A percentile compares a stretch with the other conserved stretches of the same genome.
These are phyloP conservation scores for Albula glossodonta DNA, from an alignment of 2,113 vertebrate genomes.

Conservation along the genomic window DNA sequence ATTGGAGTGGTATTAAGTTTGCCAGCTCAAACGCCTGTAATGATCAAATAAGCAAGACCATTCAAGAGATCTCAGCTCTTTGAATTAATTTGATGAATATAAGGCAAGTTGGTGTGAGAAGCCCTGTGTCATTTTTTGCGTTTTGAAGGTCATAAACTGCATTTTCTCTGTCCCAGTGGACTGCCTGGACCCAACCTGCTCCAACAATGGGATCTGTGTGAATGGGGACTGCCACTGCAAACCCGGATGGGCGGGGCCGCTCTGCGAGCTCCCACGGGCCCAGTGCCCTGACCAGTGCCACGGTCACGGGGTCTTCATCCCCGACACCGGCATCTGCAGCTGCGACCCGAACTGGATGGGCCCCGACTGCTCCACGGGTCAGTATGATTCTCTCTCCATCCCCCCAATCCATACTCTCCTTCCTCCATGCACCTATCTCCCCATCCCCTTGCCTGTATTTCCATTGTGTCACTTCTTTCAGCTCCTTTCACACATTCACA, in stretches of 20 bases:
- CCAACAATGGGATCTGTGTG: conserved; percentile 82
- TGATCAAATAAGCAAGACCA: too few species aligned
- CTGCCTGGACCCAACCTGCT: conserved; percentile 83
- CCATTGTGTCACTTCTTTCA: neutral
- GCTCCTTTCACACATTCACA: neutral
- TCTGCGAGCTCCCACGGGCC: conserved; percentile 78
- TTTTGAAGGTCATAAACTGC: too few species aligned
- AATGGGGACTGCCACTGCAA: conserved; percentile 84
- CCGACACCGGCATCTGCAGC: conserved; percentile 82
- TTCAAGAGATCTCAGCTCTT: too few species aligned
- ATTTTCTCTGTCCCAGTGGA: conserved; percentile 67
- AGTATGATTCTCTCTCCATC: conserved; percentile 36
- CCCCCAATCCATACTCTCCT: neutral
- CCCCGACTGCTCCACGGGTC: conserved; percentile 87
- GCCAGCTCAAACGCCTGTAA: too few species aligned
- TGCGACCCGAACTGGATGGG: conserved; percentile 90
- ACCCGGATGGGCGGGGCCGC: conserved; percentile 80
- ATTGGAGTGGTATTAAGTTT: conserved; percentile 27
- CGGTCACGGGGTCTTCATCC: conserved; percentile 79
- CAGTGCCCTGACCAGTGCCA: conserved; percentile 88
- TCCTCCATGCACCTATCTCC: neutral
- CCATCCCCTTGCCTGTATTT: too few species aligned
- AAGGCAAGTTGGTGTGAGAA: neutral
- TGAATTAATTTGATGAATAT: too few species aligned
- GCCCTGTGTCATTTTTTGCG: neutral